phyloP scores from a whole-genome alignment of 1,140 invertebrate species.

The Pogonomyrmex californicus region DNA sequence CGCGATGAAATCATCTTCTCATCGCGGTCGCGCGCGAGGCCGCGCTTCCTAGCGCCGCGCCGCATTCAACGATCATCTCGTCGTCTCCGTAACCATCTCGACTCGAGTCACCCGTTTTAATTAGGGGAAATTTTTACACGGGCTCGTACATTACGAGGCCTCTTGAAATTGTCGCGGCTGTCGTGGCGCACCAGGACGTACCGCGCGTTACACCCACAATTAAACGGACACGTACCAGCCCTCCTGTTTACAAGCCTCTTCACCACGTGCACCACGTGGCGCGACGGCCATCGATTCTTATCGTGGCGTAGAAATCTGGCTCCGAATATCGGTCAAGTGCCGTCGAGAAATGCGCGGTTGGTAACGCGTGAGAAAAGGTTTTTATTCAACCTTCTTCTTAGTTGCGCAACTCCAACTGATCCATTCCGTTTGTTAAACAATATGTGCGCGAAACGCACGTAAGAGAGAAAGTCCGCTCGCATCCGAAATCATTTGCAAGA shows the following conservation, averaged over 20 bases:
- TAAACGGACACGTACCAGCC: constrained; percentile 41
- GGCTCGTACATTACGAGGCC: constrained; percentile 29
- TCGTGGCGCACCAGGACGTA: no score
- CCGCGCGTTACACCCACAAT: constrained; percentile 52
- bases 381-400: not conserved
- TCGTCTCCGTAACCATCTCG: not conserved
- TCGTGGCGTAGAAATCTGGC: constrained; percentile 50
- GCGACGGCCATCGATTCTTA: constrained; percentile 57
- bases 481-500: constrained; percentile 1
- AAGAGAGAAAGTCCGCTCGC: constrained; percentile 24
- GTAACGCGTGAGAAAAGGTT: constrained; percentile 37
- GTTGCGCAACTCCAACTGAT: constrained; percentile 9
- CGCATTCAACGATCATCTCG: not conserved
- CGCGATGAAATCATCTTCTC: constrained; percentile 50
- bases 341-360: constrained; percentile 20
- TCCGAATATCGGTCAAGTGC: constrained; percentile 68
- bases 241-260: constrained; percentile 69
- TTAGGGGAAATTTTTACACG: constrained; percentile 31
- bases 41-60: constrained; percentile 16
- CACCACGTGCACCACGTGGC: not conserved
- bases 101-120: constrained; percentile 28
- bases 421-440: constrained; percentile 17
- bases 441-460: constrained; percentile 4
- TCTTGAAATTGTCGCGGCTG: constrained; percentile 46
- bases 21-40: not conserved